Conservation (phyloP, 2,797 vertebrate species). For the Muscicapa striata region DNA sequence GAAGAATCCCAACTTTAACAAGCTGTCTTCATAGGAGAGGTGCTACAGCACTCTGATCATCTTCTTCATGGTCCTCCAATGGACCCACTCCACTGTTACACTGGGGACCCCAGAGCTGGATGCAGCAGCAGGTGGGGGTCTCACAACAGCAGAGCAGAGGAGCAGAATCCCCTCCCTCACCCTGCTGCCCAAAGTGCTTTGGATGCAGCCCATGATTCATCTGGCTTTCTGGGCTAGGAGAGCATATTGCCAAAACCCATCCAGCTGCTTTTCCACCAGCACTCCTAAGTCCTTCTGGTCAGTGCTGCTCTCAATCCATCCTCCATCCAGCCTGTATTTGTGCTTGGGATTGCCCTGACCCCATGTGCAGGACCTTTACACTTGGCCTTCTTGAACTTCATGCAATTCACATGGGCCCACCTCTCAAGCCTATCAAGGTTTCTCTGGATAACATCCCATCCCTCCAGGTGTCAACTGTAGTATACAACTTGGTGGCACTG, state of each 20-base stretch:
- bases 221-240: neutral
- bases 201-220: neutral
- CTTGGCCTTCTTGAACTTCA: neutral
- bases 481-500: neutral
- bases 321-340: neutral
- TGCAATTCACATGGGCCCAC: neutral
- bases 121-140: neutral
- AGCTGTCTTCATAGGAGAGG: neutral
- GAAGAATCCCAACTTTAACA: neutral
- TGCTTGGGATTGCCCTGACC: neutral
- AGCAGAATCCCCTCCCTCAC: rapidly evolving
- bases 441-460: neutral
- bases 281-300: neutral
- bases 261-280: neutral
- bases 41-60: neutral
- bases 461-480: rapidly evolving
- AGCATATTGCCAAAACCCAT: neutral
- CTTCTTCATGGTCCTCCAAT: neutral
- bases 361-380: neutral
- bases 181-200: neutral
- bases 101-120: neutral
- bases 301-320: neutral
- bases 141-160: neutral
- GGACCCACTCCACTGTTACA: neutral
- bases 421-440: neutral